Conservation (phyloP, 2,113 vertebrate genomes). For the Ailuropoda melanoleuca region DNA sequence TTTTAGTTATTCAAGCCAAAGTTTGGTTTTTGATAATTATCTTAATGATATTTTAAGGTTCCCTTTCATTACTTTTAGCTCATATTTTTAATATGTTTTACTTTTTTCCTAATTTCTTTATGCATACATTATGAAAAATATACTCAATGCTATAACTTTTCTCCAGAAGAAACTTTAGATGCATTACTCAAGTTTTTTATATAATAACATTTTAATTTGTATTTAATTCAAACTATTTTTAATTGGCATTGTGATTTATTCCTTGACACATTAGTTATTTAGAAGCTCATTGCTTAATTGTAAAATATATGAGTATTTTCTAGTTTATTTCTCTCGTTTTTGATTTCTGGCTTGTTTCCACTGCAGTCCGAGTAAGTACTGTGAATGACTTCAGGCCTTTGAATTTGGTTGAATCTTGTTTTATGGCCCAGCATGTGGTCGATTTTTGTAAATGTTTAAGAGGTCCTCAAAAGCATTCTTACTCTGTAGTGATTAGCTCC, state of each 20-base stretch:
- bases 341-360: neutral
- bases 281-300: neutral
- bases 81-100: neutral
- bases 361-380: neutral
- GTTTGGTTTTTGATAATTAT: neutral
- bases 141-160: neutral
- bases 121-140: neutral
- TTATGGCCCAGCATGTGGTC: neutral
- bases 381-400: neutral
- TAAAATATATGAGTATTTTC: neutral
- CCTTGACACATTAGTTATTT: neutral
- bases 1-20: too few relatives aligned
- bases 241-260: neutral
- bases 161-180: neutral
- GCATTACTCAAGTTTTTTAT: neutral
- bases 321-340: neutral
- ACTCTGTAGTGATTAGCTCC: neutral
- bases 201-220: neutral
- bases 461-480: neutral
- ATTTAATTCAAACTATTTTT: neutral
- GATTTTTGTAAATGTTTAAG: neutral
- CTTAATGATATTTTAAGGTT: neutral
- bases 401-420: neutral
- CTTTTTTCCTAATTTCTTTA: neutral
- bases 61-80: neutral